Evolutionary conservation across 1,140 invertebrate species (phyloP), one percentile per base, ranked within the genome.

Genomic region (Sminthurides bifidus): DNA sequence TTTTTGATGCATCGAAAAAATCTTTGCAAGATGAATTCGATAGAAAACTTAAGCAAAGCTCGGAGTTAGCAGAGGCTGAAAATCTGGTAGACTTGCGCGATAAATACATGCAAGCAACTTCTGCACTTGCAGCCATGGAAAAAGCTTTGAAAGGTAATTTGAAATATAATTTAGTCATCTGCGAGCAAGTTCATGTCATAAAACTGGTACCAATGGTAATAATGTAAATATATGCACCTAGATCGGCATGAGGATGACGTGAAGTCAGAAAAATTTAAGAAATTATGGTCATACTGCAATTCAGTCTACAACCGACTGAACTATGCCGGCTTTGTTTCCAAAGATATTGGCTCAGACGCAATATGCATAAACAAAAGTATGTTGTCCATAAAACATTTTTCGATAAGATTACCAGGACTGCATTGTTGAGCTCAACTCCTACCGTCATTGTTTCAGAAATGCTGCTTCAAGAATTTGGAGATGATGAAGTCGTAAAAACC

Each of bases 281-380:
- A 60, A 31, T 50, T 64, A 21, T 64, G 62, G 62, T 29, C 55
- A 1, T 49, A 52, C 14, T 60, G 59, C 35, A 64, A 57, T 33
- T 19, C 48, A 4, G 3, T 64, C 15, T 60, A 58, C 31, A 54
- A 56, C 12, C 10, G 51, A 43, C 57, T 64, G 5, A 64, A 64
- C 31, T 60, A 52, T 37, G 35, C 52, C 10, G 26, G n/a, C 30
- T 33, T 31, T 33, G 17, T 49, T 6, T 27, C n/a, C 31, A 15
- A 52, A 24, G 38, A 33, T 14, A 27, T 3, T 37, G 29, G 23
- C 15, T 33, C 23, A 29, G 35, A 26, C 5, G 12, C 10, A 4
- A 19, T 52, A 6, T 21, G 15, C 26, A 19, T 58, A 4, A 31
- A 50, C 17, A 54, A 54, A 54, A 33, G 57, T 54, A 50, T 0